phyloP scores from a whole-genome alignment of 2,888 invertebrate species.

The Strigamia crassipes region DNA sequence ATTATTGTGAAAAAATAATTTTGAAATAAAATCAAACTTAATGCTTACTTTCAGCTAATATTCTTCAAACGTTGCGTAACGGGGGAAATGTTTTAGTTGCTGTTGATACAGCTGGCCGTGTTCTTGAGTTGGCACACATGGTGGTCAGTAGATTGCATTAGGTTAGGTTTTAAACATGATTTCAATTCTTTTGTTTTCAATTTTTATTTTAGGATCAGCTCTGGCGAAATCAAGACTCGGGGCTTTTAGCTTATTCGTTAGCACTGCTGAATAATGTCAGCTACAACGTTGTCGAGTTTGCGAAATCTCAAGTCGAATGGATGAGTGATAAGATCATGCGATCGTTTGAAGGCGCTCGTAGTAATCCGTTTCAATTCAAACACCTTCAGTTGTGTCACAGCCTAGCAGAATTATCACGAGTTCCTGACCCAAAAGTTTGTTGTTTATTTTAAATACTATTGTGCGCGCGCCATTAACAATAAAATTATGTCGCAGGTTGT shows the following conservation, averaged over 20 bases:
- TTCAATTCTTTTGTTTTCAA: background rate
- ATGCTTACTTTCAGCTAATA: slow-evolving; percentile 70
- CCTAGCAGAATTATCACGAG: slow-evolving; percentile 79
- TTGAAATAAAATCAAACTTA: background rate
- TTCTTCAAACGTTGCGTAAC: slow-evolving; percentile 86
- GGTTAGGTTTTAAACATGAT: slow-evolving; percentile 4
- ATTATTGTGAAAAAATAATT: background rate
- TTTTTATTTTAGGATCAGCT: slow-evolving; percentile 69
- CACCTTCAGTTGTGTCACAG: slow-evolving; percentile 94
- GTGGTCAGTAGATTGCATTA: slow-evolving; percentile 62
- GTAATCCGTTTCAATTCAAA: slow-evolving; percentile 92
- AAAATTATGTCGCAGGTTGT: slow-evolving; percentile 70
- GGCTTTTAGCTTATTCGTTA: slow-evolving; percentile 89
- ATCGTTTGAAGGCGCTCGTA: slow-evolving; percentile 58
- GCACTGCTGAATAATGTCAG: slow-evolving; percentile 94
- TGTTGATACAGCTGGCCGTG: slow-evolving; percentile 95
- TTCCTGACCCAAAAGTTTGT: slow-evolving; percentile 81
- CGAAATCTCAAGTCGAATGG: slow-evolving; percentile 99
- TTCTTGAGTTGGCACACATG: slow-evolving; percentile 95
- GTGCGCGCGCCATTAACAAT: background rate
- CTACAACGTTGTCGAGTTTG: slow-evolving; percentile 98
- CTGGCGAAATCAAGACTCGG: slow-evolving; percentile 94
- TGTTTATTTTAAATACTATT: slow-evolving; percentile 1
- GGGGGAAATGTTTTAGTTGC: slow-evolving; percentile 95
- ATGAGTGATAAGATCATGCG: slow-evolving; percentile 98